Base-by-base conservation (phyloP, 2,888 invertebrate genomes). In the Chymomyza procnemis region DNA sequence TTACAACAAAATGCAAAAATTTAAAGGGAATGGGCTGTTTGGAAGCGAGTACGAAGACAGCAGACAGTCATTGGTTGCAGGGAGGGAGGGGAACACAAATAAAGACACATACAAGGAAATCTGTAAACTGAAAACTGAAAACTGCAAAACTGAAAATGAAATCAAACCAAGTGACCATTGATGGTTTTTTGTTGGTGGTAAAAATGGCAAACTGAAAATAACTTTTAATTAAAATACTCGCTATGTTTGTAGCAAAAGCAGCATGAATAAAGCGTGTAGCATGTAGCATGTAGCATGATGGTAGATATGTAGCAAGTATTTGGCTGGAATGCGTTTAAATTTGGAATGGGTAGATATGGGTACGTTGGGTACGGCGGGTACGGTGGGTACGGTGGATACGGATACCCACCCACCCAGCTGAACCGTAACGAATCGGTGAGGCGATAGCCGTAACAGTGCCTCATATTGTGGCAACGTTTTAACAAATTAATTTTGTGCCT, bases 211-310 rank as follows among this genome's bases (percentile, higher is more conserved):
- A 64, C 64, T 64, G 64, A 59, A 59, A 64, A 64, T 64, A 64
- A 64, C 64, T 64, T 64, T 64, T 64, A 64, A 64, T 64, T 64
- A 64, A 64, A 64, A 64, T 64, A 64, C 64, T 59, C 58, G 54
- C 34, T 41, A 41, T 41, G 34, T 9, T 9, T 34, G 34, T 41
- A 30, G 30, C 30, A 30, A 6, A 4, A 6, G 30, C 30, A 30
- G 6, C n/a, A n/a, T n/a, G n/a, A n/a, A n/a, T n/a, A 6, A 4
- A 30, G 30, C 30, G 6, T 4, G 30, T 30, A 30, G 30, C 30
- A 30, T 30, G 30, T 30, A 41, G 34, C 34, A 41, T 41, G 34
- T 41, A 41, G 34, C 34, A 41, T 41, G n/a, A n/a, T n/a, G n/a
- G 34, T 41, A 41, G 34, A 41, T 41, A 41, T 41, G 34, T 41